Evolutionary conservation across 2,113 vertebrate genomes (phyloP), one percentile per base, ranked within the genome.

Genomic region (Erythrolamprus reginae): DNA sequence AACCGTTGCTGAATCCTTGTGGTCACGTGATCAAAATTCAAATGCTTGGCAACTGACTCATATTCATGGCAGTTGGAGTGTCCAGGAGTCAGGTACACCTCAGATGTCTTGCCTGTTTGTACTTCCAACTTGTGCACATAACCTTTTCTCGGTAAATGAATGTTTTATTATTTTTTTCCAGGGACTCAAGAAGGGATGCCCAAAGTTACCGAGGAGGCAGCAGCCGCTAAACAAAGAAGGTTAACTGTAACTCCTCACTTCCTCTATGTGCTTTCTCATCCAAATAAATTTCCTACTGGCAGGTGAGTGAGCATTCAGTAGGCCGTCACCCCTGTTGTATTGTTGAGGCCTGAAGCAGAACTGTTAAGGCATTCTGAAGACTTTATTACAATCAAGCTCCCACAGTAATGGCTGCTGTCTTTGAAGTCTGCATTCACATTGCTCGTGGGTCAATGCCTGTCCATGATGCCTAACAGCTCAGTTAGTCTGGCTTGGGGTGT

Each of bases 171-270:
- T 47, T 38, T 6, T n/a, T 58, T 42, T 86, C 7, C 21, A 92
- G 91, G 91, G 28, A 52, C 33, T 50, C 91, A 86, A n/a, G 45
- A 89, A 21, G 83, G 88, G 51, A n/a, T 92, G 7, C 56, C 38
- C 4, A 21, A 89, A 3, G 88, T 7, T 10, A 56, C 33, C 24
- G 5, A 10, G 50, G 65, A 89, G 3, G 65, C 85, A 3, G 53
- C 88, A 1, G 33, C 19, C 3, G 26, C 10, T 24, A 89, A 55
- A 24, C 28, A 58, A 82, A 12, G 12, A 26, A 17, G 58, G 45
- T 23, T 92, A 15, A 24, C 84, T 42, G 13, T 21, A n/a, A 5
- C 2, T 3, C 7, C 52, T 38, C 51, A 52, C 53, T 42, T 61
- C 47, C 58, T 47, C 47, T 83, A 52, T 45, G 6, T 52, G 5